A percentile compares a stretch with the other conserved stretches of the same genome.
Evolutionary conservation across 2,888 invertebrate species (phyloP).

Genomic region (Phrixothrix hirtus): DNA sequence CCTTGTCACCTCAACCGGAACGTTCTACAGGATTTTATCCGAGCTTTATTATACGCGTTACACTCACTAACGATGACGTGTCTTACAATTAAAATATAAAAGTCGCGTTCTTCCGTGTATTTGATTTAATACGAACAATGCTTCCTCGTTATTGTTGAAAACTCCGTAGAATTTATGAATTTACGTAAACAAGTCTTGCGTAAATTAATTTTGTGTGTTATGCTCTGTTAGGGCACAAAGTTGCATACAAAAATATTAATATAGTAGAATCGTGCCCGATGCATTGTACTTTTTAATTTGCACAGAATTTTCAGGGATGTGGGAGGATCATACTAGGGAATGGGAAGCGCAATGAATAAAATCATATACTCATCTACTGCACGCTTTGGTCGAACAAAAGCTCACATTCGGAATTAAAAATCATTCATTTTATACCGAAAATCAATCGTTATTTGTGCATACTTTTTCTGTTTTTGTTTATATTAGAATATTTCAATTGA

Average conservation of each 20-base stretch:
- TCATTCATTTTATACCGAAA: conserved; percentile 54
- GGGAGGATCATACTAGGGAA: conserved; percentile 39
- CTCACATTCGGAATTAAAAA: conserved; percentile 54
- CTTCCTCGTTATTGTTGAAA: too few species aligned
- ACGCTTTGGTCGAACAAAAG: conserved; percentile 50
- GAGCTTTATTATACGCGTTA: conserved; percentile 47
- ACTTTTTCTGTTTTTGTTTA: neutral
- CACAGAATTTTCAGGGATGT: conserved; percentile 48
- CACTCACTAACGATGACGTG: conserved; percentile 37
- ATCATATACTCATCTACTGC: conserved; percentile 53
- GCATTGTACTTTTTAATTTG: conserved; percentile 50
- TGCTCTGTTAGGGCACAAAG: too few species aligned
- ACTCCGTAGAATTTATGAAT: too few species aligned
- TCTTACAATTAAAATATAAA: too few species aligned
- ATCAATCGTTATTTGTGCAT: conserved; percentile 47
- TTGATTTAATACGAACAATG: too few species aligned
- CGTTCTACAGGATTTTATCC: conserved; percentile 48
- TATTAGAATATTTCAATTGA: too few species aligned
- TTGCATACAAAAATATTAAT: neutral
- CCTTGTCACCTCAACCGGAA: conserved; percentile 40
- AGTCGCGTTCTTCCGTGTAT: too few species aligned
- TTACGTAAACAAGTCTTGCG: too few species aligned
- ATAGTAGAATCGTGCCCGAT: neutral
- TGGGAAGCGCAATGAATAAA: conserved; percentile 53
- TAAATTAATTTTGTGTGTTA: too few species aligned